Evolutionary conservation across 92 coral and sea anemone species (phyloP).

Genomic region (Epizoanthus scotinus): DNA sequence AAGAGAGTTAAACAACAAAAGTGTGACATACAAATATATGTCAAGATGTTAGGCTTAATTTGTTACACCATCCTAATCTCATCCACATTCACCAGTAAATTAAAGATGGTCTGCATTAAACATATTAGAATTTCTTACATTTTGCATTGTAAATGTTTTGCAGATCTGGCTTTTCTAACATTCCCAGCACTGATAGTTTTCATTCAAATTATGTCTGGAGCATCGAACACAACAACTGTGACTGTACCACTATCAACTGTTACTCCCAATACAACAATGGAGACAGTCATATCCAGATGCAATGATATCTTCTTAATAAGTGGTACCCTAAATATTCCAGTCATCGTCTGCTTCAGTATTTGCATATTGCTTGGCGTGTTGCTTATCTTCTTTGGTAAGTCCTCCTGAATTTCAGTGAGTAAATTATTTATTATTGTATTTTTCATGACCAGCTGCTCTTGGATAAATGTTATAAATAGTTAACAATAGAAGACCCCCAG

Average conservation of each 20-base stretch:
- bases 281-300: neutral
- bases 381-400: constrained; percentile 37
- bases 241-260: constrained; percentile 1
- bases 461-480: too few species aligned
- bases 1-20: too few species aligned
- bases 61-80: too few species aligned
- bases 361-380: constrained; percentile 20
- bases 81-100: too few species aligned
- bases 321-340: constrained; percentile 19
- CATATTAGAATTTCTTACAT: too few species aligned
- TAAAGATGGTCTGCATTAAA: too few species aligned
- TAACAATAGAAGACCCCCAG: too few species aligned
- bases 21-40: too few species aligned
- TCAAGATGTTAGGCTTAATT: too few species aligned
- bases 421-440: too few species aligned
- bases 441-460: too few species aligned
- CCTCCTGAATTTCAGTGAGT: neutral
- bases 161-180: constrained; percentile 2
- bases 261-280: constrained; percentile 24
- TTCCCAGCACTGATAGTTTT: neutral
- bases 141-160: neutral
- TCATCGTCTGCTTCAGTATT: constrained; percentile 24
- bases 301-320: constrained; percentile 17
- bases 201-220: constrained; percentile 8
- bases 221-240: neutral